phyloP scores from a whole-genome alignment of 2,797 vertebrate genomes.

The Scolopax rusticola region DNA sequence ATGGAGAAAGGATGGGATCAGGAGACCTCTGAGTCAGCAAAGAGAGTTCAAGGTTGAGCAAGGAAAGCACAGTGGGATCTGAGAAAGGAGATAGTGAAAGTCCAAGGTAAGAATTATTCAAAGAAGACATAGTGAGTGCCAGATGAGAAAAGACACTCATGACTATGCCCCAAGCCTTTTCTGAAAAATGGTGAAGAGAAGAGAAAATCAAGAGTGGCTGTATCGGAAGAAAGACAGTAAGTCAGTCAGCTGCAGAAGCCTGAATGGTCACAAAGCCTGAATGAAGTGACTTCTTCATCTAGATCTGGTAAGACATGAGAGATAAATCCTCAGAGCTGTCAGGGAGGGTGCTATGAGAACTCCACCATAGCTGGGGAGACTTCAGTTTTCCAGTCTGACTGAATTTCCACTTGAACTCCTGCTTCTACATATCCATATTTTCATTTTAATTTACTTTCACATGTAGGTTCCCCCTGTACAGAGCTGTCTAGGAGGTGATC shows the following conservation, averaged over 20 bases:
- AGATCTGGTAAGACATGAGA: not conserved
- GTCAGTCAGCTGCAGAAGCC: not conserved
- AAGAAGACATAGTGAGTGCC: not conserved
- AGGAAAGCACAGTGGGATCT: conserved; percentile 4
- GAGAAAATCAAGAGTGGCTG: not conserved
- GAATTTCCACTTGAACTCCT: not conserved
- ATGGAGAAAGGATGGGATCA: not conserved
- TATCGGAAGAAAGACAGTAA: not conserved
- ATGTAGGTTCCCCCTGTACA: not conserved
- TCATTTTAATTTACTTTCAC: not conserved
- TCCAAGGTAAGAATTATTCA: not conserved
- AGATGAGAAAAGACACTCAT: not conserved
- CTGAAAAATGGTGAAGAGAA: not conserved
- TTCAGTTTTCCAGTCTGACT: not conserved
- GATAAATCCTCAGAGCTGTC: not conserved
- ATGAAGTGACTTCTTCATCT: not conserved
- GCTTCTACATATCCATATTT: not conserved
- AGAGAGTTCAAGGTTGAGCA: not conserved
- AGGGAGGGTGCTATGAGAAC: not conserved
- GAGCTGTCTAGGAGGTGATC: not conserved
- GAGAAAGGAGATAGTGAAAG: not conserved
- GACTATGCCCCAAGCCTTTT: not conserved
- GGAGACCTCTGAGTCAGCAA: not conserved
- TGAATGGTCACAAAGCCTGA: not conserved
- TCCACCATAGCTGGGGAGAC: not conserved